phyloP scores from a whole-genome alignment of 2,888 invertebrate species.

The Entomobrya multifasciata region DNA sequence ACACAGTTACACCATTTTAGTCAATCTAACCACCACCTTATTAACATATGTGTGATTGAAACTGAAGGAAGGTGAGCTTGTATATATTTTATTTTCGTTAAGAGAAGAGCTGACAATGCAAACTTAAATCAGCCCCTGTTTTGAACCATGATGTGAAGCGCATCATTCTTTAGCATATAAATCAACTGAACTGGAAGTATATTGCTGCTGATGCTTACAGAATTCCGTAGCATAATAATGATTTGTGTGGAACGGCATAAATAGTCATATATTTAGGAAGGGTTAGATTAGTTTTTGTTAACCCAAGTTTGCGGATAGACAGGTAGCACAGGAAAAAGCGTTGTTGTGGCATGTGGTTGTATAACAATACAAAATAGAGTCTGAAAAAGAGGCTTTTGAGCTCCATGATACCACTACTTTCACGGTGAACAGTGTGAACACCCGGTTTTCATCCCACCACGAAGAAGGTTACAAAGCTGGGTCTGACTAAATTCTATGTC shows the following conservation, averaged over 20 bases:
- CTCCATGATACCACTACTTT: neutral
- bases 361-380: no score
- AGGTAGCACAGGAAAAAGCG: constrained; percentile 28
- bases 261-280: no score
- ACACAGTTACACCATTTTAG: constrained; percentile 1
- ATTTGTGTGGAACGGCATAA: no score
- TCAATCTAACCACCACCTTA: constrained; percentile 53
- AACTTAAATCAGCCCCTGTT: constrained; percentile 26
- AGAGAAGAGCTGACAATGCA: constrained; percentile 23
- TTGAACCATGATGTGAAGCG: no score
- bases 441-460: neutral
- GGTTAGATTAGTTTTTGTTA: no score
- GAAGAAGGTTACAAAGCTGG: neutral
- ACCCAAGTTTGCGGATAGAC: neutral
- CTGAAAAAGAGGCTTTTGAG: no score
- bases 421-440: no score
- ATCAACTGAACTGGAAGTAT: no score
- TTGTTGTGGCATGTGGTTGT: constrained; percentile 35
- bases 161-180: no score
- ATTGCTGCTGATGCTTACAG: no score
- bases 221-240: no score
- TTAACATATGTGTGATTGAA: constrained; percentile 57
- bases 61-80: constrained; percentile 8
- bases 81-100: constrained; percentile 1
- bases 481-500: no score